Evolutionary conservation across 1,140 invertebrate species (phyloP).

Genomic region (Centruroides vittatus): DNA sequence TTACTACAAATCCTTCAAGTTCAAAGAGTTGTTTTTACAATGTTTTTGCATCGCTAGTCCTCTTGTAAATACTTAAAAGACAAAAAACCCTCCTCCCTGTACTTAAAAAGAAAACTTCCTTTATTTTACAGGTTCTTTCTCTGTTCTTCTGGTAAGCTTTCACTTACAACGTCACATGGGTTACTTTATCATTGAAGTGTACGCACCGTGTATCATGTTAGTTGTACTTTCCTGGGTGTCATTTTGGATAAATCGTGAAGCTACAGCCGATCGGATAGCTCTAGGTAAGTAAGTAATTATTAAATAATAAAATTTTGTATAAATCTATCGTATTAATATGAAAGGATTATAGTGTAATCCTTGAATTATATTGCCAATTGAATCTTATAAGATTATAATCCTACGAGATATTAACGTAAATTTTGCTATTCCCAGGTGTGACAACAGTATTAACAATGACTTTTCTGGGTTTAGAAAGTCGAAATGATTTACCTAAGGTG

Average conservation of each 20-base stretch:
- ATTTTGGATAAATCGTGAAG: conserved; percentile 92
- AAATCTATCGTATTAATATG: no score
- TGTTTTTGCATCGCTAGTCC: no score
- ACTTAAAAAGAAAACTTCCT: no score
- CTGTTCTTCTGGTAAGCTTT: conserved; percentile 34
- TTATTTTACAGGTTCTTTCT: conserved; percentile 9
- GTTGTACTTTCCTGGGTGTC: conserved; percentile 92
- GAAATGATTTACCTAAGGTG: conserved; percentile 72
- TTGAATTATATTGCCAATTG: no score
- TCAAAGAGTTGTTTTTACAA: no score
- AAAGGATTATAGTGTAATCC: no score
- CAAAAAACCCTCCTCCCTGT: no score
- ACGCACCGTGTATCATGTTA: conserved; percentile 73
- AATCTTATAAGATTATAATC: no score
- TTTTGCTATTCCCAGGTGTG: conserved; percentile 41
- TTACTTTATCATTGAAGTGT: conserved; percentile 41
- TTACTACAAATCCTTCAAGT: no score
- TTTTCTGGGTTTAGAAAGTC: conserved; percentile 66
- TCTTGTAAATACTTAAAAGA: no score
- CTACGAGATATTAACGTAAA: no score
- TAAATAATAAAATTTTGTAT: no score
- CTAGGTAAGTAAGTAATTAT: conserved; percentile 41
- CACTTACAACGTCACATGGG: conserved; percentile 37
- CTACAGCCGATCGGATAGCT: conserved; percentile 72
- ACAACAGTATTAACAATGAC: conserved; percentile 81